A percentile compares a stretch with the other conserved stretches of the same genome.
These are phyloP conservation scores for Myotis daubentonii DNA, from an alignment of 2,797 vertebrate genomes.

Conservation along the genomic window DNA sequence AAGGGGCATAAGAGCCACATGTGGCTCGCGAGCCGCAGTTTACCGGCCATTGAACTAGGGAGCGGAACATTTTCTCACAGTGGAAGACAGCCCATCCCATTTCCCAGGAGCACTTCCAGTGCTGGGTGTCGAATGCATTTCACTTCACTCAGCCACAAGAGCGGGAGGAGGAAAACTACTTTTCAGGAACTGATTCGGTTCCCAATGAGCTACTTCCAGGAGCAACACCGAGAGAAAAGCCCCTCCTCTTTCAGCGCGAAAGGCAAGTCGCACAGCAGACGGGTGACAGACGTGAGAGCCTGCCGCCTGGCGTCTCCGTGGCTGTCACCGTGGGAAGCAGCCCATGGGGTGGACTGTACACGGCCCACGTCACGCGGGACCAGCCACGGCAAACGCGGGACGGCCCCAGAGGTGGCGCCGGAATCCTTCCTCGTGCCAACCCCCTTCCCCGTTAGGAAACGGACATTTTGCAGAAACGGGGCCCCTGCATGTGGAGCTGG, in stretches of 20 bases:
- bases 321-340: neutral
- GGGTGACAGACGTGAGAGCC: neutral
- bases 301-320: accelerated
- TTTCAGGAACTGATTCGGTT: neutral
- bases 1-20: too few relatives aligned
- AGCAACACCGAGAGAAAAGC: neutral
- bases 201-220: neutral
- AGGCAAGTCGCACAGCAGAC: neutral
- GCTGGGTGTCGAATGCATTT: accelerated
- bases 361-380: accelerated
- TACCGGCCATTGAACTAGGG: too few relatives aligned
- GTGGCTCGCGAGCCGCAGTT: too few relatives aligned
- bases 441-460: neutral
- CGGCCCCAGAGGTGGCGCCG: accelerated
- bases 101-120: neutral
- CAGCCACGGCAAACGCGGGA: neutral
- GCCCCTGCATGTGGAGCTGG: neutral
- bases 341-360: accelerated
- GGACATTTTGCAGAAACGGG: accelerated
- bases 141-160: neutral
- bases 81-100: neutral
- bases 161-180: neutral
- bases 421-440: neutral
- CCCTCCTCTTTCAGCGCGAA: neutral
- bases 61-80: too few relatives aligned